Base-by-base conservation (phyloP, 2,797 vertebrate genomes). In the Anas capensis region DNA sequence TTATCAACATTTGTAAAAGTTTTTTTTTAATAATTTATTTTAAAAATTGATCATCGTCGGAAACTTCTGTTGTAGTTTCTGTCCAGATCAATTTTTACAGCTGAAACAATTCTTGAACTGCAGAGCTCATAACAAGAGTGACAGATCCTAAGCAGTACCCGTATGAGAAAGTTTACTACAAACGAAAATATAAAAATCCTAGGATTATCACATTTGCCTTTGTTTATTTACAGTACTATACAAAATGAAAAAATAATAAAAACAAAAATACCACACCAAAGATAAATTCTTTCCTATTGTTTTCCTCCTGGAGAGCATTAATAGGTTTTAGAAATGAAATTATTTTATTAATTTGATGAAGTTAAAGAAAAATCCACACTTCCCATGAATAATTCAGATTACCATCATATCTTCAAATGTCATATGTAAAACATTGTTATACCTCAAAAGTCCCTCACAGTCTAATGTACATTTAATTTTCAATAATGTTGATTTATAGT, bases 401-500 rank as follows among this genome's bases (percentile, higher is more conserved):
- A 94, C 94, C 95, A 98, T 98, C 98, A 97, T 98, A 98, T 98
- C 97, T 96, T 97, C 92, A 92, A 97, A 98, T 98, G 97, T 98
- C 92, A 96, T 98, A 98, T 98, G 98, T 98, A 98, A 98, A 98
- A 98, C 97, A 98, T 93, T 97, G 95, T 97, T 98, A 97, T 95
- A 97, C 91, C 93, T 97, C 97, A 97, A 96, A 97, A 95, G 88
- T 95, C 84, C 95, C 96, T 98, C 93, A 97, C 95, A 94, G 89
- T 98, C 95, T 97, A 97, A 97, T 70, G 27, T 97, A 97, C 97
- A 98, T 99, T 98, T 99, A 98, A 99, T 98, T 98, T 98, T 97
- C 97, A 97, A 97, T 98, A 97, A 97, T 97, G 95, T 97, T 99
- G 99, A 99, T 99, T 98, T 98, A 99, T 99, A 97, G 97, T 98